These are phyloP conservation scores for Temnothorax curvispinosus DNA, from an alignment of 1,140 invertebrate species.

Conservation along the genomic window DNA sequence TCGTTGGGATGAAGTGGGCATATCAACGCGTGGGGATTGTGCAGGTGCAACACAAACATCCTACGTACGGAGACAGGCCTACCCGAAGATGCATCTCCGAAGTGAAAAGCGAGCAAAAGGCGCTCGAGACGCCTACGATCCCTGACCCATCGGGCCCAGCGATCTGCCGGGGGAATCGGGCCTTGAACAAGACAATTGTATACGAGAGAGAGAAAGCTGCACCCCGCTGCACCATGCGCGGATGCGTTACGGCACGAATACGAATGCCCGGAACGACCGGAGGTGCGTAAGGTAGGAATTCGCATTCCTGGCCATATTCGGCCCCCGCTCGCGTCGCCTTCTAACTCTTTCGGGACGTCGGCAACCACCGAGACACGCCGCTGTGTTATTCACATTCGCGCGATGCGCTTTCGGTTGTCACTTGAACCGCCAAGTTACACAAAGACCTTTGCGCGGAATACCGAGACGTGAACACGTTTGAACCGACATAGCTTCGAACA, in stretches of 20 bases:
- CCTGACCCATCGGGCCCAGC: background rate
- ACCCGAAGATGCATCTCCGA: conserved; percentile 35
- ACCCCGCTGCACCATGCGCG: conserved; percentile 26
- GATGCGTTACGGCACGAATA: conserved; percentile 73
- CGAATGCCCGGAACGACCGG: conserved; percentile 64
- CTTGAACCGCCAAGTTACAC: conserved; percentile 15
- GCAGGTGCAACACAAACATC: conserved; percentile 62
- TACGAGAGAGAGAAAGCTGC: conserved; percentile 35
- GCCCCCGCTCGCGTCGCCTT: conserved; percentile 76
- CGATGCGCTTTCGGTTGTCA: conserved; percentile 33
- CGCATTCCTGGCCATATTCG: conserved; percentile 84
- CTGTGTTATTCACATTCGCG: conserved; percentile 66
- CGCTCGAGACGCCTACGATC: conserved; percentile 58
- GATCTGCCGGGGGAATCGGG: conserved; percentile 66
- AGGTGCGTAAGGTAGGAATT: conserved; percentile 79
- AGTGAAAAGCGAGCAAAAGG: conserved; percentile 36
- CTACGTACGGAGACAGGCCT: conserved; percentile 23
- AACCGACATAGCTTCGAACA: background rate
- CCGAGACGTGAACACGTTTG: background rate
- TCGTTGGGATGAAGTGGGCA: conserved; percentile 40
- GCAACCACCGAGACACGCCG: conserved; percentile 51
- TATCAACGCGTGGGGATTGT: conserved; percentile 49
- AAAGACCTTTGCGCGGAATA: background rate
- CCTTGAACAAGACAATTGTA: conserved; percentile 74
- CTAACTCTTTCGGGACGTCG: conserved; percentile 73